A percentile compares a stretch with the other conserved stretches of the same genome.
Evolutionary conservation across 2,797 vertebrate genomes (phyloP).

Genomic region (Kryptopterus vitreolus): DNA sequence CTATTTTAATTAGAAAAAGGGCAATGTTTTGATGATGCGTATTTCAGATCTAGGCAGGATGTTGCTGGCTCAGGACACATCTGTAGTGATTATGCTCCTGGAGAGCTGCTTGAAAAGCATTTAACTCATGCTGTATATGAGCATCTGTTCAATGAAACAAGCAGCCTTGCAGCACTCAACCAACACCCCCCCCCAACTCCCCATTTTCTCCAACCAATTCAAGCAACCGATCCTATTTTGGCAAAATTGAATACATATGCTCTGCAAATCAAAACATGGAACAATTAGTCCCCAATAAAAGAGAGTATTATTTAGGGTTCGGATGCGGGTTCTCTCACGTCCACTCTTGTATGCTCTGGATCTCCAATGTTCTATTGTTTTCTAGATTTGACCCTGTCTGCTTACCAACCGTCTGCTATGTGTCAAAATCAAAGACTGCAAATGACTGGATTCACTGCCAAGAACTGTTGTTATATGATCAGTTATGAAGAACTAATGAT

Average conservation of each 20-base stretch:
- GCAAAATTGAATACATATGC: constrained; percentile 40
- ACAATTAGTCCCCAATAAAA: neutral
- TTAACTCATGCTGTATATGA: constrained; percentile 50
- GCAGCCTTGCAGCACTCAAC: constrained; percentile 45
- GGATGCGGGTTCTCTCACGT: neutral
- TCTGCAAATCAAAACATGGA: constrained; percentile 28
- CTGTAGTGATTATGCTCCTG: constrained; percentile 55
- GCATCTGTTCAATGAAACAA: constrained; percentile 52
- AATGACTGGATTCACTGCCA: neutral
- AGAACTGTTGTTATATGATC: neutral
- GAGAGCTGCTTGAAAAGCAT: constrained; percentile 51
- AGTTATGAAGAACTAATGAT: constrained; percentile 2
- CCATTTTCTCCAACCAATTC: neutral
- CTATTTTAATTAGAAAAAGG: constrained; percentile 23
- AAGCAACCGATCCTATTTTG: constrained; percentile 23
- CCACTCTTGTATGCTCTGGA: neutral
- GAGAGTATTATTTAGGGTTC: neutral
- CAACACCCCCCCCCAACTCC: too few species aligned
- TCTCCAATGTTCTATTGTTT: neutral
- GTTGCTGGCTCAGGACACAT: constrained; percentile 46
- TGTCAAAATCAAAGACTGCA: constrained; percentile 3
- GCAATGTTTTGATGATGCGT: constrained; percentile 34
- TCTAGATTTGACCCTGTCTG: neutral
- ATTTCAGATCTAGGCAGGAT: constrained; percentile 41
- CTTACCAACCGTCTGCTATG: neutral